phyloP scores from a whole-genome alignment of 2,797 vertebrate genomes.

The Adrianichthys oophorus region DNA sequence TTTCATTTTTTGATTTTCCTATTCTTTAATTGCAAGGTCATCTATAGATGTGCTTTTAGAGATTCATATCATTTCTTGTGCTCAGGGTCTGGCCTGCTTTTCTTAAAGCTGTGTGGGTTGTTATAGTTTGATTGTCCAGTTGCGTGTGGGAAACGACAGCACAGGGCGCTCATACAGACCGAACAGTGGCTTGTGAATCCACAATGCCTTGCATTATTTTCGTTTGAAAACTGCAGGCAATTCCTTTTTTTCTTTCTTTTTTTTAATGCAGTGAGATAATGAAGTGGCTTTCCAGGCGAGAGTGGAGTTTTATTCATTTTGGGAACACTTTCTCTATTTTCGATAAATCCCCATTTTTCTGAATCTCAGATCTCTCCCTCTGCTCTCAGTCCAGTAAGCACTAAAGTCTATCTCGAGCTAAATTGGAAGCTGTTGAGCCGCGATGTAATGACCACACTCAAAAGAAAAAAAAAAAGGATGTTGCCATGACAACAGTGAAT shows the following conservation, averaged over 20 bases:
- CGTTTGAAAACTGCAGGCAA: slow-evolving; percentile 25
- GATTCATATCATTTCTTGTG: slow-evolving; percentile 19
- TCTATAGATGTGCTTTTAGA: background rate
- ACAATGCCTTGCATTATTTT: slow-evolving; percentile 23
- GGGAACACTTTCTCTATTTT: slow-evolving; percentile 27
- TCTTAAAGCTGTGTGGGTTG: slow-evolving; percentile 49
- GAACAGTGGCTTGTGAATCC: slow-evolving; percentile 28
- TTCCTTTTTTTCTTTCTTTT: slow-evolving; percentile 9
- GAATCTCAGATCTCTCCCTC: slow-evolving; percentile 4
- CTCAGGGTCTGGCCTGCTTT: slow-evolving; percentile 19
- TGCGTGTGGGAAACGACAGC: slow-evolving; percentile 27
- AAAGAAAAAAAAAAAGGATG: slow-evolving; percentile 29
- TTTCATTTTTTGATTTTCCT: too few species aligned
- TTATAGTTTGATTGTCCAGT: slow-evolving; percentile 42
- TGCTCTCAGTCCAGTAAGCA: slow-evolving; percentile 18
- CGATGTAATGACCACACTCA: slow-evolving; percentile 38
- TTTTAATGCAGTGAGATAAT: background rate
- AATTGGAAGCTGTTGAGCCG: slow-evolving; percentile 44
- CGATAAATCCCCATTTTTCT: slow-evolving; percentile 24
- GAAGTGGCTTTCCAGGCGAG: too few species aligned
- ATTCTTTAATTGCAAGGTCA: too few species aligned
- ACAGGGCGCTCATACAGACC: slow-evolving; percentile 35
- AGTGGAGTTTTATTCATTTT: background rate
- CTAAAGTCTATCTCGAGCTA: slow-evolving; percentile 44
- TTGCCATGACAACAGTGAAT: slow-evolving; percentile 56